Percentiles rank a stretch among this genome's conserved stretches.
Conservation (phyloP, 2,113 vertebrate genomes). For the Podiceps cristatus region DNA sequence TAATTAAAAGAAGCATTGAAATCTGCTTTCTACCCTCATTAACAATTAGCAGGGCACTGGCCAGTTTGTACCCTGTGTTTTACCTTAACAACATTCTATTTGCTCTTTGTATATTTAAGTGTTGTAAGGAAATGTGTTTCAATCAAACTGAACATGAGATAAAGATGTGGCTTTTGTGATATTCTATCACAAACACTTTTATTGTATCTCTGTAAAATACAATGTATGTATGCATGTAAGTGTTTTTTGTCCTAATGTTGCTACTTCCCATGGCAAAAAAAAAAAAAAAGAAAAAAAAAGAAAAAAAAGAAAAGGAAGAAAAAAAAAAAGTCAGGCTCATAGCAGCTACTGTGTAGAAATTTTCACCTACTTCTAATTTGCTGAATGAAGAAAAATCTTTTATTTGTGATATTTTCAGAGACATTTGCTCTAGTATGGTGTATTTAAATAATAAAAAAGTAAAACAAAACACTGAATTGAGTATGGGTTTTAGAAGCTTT, state of each 20-base stretch:
- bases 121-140: constrained; percentile 97
- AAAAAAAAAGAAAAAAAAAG: neutral
- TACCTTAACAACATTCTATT: constrained; percentile 94
- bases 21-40: constrained; percentile 91
- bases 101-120: constrained; percentile 99
- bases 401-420: constrained; percentile 99
- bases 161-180: constrained; percentile 95
- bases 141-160: constrained; percentile 86
- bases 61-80: constrained; percentile 88
- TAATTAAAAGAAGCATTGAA: constrained; percentile 89
- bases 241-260: constrained; percentile 96
- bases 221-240: constrained; percentile 99
- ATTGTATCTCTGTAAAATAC: constrained; percentile 99
- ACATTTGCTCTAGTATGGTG: constrained; percentile 99
- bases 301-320: neutral
- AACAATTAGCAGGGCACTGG: constrained; percentile 89
- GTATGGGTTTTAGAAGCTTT: constrained; percentile 76
- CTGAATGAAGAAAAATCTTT: constrained; percentile 99
- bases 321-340: constrained; percentile 82
- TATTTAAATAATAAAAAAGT: constrained; percentile 99
- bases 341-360: constrained; percentile 94
- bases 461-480: constrained; percentile 82
- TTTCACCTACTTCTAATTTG: constrained; percentile 95
- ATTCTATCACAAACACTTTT: constrained; percentile 94
- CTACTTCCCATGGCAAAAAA: constrained; percentile 82